Conservation (phyloP, 1,140 invertebrate genomes). For the Ips nitidus region DNA sequence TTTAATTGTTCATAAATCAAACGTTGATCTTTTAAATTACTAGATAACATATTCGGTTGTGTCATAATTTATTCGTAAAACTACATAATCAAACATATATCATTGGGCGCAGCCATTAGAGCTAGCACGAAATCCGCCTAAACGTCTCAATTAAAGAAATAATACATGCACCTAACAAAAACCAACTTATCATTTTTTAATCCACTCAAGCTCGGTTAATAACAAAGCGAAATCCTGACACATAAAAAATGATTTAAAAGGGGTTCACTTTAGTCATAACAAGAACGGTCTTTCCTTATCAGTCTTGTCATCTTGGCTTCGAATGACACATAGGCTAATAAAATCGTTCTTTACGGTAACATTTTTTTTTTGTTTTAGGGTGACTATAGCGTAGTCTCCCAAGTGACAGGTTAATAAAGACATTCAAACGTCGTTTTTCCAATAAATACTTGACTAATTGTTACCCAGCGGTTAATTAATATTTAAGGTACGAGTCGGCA, state of each 20-base stretch:
- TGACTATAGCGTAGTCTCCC: not conserved
- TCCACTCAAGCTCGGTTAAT: constrained; percentile 10
- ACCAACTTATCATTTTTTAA: constrained; percentile 12
- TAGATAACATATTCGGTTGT: no score
- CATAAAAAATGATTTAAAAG: constrained; percentile 14
- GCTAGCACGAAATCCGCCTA: not conserved
- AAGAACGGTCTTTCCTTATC: constrained; percentile 11
- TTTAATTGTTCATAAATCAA: no score
- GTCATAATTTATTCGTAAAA: no score
- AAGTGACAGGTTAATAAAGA: not conserved
- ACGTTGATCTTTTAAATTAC: no score
- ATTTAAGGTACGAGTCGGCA: constrained; percentile 12
- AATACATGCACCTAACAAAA: not conserved
- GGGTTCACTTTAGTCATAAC: constrained; percentile 9
- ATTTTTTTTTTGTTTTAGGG: not conserved
- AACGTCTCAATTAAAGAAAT: constrained; percentile 4
- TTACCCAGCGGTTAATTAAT: constrained; percentile 13
- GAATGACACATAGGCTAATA: constrained; percentile 13
- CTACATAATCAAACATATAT: no score
- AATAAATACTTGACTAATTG: constrained; percentile 5
- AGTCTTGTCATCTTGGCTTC: constrained; percentile 10
- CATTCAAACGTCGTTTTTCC: no score
- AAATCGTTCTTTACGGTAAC: constrained; percentile 6
- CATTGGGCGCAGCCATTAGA: no score
- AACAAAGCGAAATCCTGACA: not conserved